Base-by-base conservation (phyloP, 2,113 vertebrate genomes). In the Naja naja region DNA sequence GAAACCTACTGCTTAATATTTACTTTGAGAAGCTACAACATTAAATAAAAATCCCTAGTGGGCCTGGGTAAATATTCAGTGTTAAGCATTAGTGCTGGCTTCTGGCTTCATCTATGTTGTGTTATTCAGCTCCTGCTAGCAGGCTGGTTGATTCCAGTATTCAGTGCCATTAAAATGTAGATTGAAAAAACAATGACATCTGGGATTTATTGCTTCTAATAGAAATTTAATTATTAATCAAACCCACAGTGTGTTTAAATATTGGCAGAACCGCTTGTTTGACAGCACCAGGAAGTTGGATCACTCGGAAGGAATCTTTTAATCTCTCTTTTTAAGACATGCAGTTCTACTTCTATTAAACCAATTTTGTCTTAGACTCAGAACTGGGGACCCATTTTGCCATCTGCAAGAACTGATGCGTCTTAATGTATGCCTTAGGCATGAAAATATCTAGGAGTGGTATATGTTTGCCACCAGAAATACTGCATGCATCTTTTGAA, bases 141-240 rank as follows among this genome's bases (percentile, higher is more conserved):
- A 89, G 25, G 53, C 53, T 0, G 3, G 86, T 4, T 96, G 90
- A 94, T 92, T 92, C 81, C 54, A 92, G 74, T 49, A 34, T 87
- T 69, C 91, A 49, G 4, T 91, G 88, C 90, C 94, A 93, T 94
- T 92, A 91, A 93, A 93, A 90, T 0, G 11, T 30, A 88, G 52
- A 92, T 94, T 23, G 85, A 96, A 95, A 94, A 94, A 95, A 90
- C 94, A 93, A 54, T 91, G 88, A 89, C 92, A 94, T 91, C 93
- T 94, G 95, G 85, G 92, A 91, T 93, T 96, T 93, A 88, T 90
- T 94, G 91, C 92, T 96, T 93, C 93, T 91, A 92, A 95, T 55
- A 93, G 53, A 92, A 89, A 94, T 93, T 93, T 94, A 93, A 92
- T 96, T 95, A 92, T 94, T 95, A 94, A 96, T 94, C 94, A 95